Conservation (phyloP, 1,140 invertebrate species). For the Ooceraea biroi region DNA sequence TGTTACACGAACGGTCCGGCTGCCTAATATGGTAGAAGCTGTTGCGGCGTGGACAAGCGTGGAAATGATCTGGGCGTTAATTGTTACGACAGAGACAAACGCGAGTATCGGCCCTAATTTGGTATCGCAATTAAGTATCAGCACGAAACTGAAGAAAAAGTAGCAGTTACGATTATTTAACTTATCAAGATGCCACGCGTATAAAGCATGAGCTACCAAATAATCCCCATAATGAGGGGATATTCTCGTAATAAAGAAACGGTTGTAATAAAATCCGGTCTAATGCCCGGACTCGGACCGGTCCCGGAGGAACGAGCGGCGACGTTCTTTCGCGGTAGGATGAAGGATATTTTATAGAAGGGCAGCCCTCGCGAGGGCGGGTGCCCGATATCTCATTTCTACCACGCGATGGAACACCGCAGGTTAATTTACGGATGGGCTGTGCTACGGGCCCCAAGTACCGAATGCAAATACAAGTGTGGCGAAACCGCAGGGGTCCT, state of each 20-base stretch:
- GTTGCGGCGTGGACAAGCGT: background rate
- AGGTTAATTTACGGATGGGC: constrained; percentile 74
- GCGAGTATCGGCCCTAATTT: background rate
- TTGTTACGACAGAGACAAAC: constrained; percentile 21
- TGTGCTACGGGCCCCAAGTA: constrained; percentile 43
- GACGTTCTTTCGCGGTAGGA: constrained; percentile 61
- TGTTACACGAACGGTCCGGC: constrained; percentile 30
- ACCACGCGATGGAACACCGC: constrained; percentile 67
- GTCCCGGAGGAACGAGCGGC: constrained; percentile 65
- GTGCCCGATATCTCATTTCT: constrained; percentile 74
- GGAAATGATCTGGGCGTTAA: constrained; percentile 34
- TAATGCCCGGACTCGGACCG: constrained; percentile 48
- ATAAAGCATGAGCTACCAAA: constrained; percentile 37
- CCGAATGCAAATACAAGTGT: constrained; percentile 76
- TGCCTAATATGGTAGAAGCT: constrained; percentile 32
- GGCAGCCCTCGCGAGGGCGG: constrained; percentile 64
- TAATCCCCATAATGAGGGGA: constrained; percentile 35
- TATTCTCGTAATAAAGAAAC: constrained; percentile 32
- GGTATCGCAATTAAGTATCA: background rate
- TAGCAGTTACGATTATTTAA: background rate
- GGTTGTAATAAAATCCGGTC: constrained; percentile 46
- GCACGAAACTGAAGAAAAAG: background rate
- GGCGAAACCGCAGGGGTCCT: constrained; percentile 74
- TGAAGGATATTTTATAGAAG: constrained; percentile 73
- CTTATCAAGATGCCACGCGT: constrained; percentile 11